Conservation (phyloP, 2,888 invertebrate genomes). For the Pollenia labialis region DNA sequence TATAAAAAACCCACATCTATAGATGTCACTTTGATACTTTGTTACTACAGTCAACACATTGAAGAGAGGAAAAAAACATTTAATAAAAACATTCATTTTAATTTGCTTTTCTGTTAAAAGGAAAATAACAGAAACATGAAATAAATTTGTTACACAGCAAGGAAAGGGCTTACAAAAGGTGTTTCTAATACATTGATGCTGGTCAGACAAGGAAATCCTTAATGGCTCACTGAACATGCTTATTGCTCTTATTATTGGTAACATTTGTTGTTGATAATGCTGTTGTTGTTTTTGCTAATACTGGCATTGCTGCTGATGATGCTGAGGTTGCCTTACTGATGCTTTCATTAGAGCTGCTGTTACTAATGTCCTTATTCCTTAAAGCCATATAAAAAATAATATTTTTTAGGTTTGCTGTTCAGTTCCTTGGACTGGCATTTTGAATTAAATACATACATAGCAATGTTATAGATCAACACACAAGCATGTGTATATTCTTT, state of each 20-base stretch:
- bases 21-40: slow-evolving; percentile 29
- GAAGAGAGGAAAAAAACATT: neutral
- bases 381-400: neutral
- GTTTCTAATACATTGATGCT: slow-evolving; percentile 73
- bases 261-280: slow-evolving; percentile 30
- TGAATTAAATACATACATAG: slow-evolving; percentile 29
- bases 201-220: slow-evolving; percentile 74
- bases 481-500: slow-evolving; percentile 1
- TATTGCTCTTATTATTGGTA: slow-evolving; percentile 66
- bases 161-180: slow-evolving; percentile 13
- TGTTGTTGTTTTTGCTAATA: slow-evolving; percentile 21
- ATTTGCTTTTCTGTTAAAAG: slow-evolving; percentile 1
- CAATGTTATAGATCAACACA: neutral
- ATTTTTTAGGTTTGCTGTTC: neutral
- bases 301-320: slow-evolving; percentile 30
- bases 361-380: slow-evolving; percentile 45
- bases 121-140: slow-evolving; percentile 37
- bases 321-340: slow-evolving; percentile 24
- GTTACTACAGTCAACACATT: slow-evolving; percentile 33
- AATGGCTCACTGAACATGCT: slow-evolving; percentile 72
- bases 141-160: slow-evolving; percentile 45
- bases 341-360: slow-evolving; percentile 22
- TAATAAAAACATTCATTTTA: slow-evolving; percentile 23
- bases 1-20: neutral
- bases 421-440: slow-evolving; percentile 11